Conservation (phyloP, 1,140 invertebrate genomes). For the Danaus melanippus region DNA sequence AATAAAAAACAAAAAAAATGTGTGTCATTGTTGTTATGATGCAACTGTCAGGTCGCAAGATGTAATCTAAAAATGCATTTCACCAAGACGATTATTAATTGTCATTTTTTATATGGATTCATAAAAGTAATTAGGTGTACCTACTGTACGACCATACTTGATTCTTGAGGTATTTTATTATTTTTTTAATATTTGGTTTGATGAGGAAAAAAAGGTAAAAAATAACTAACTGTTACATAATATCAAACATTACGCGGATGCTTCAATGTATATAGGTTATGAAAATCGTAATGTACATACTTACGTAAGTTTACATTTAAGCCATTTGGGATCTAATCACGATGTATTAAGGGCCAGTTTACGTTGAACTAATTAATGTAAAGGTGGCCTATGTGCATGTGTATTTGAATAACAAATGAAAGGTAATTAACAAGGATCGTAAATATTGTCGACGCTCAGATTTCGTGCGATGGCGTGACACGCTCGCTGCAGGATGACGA, state of each 20-base stretch:
- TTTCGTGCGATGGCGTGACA: slow-evolving; percentile 27
- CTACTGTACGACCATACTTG: too few species aligned
- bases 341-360: neutral
- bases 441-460: slow-evolving; percentile 39
- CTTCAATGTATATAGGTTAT: neutral
- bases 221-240: slow-evolving; percentile 10
- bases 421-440: slow-evolving; percentile 38
- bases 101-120: too few species aligned
- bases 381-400: slow-evolving; percentile 1
- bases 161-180: neutral
- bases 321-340: neutral
- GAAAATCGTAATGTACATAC: too few species aligned
- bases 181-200: too few species aligned
- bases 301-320: too few species aligned
- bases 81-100: too few species aligned
- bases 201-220: neutral
- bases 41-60: too few species aligned
- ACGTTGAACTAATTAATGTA: slow-evolving; percentile 2
- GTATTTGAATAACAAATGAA: slow-evolving; percentile 42
- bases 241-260: neutral
- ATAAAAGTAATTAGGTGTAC: too few species aligned
- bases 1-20: too few species aligned
- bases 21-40: too few species aligned
- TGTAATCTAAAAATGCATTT: too few species aligned
- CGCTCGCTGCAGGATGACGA: slow-evolving; percentile 22